These are phyloP conservation scores for Limnephilus lunatus DNA, from an alignment of 2,888 invertebrate genomes.

Conservation along the genomic window DNA sequence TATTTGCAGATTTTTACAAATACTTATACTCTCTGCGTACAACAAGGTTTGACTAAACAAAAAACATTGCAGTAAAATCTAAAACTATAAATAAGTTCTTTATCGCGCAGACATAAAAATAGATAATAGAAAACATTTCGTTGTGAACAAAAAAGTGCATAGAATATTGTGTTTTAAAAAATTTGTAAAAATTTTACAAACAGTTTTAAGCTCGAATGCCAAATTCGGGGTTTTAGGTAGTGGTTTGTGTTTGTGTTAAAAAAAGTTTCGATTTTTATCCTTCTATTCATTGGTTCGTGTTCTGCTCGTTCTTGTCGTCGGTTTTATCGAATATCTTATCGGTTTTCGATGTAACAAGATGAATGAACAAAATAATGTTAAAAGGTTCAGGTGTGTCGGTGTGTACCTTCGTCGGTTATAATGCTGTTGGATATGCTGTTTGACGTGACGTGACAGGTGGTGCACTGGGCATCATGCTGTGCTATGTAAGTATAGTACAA, in stretches of 20 bases:
- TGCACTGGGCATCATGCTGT: slow-evolving; percentile 57
- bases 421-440: slow-evolving; percentile 51
- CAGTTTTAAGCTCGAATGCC: background rate
- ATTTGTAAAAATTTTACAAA: background rate
- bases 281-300: background rate
- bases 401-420: slow-evolving; percentile 43
- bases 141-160: background rate
- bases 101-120: background rate
- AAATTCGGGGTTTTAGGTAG: background rate
- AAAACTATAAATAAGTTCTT: background rate
- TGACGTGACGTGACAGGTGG: slow-evolving; percentile 59
- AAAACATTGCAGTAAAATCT: background rate
- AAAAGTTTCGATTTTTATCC: background rate
- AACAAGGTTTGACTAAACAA: background rate
- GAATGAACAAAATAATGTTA: slow-evolving; percentile 13
- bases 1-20: background rate
- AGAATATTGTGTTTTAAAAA: background rate
- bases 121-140: background rate
- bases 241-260: background rate
- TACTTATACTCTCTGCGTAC: background rate
- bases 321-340: background rate
- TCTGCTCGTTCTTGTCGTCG: background rate
- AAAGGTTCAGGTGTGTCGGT: background rate
- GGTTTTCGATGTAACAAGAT: slow-evolving; percentile 7
- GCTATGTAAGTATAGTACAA: slow-evolving; percentile 54